Conservation (phyloP, 37 sponge, comb jelly and placozoan genomes). For the Halichondria panicea region DNA sequence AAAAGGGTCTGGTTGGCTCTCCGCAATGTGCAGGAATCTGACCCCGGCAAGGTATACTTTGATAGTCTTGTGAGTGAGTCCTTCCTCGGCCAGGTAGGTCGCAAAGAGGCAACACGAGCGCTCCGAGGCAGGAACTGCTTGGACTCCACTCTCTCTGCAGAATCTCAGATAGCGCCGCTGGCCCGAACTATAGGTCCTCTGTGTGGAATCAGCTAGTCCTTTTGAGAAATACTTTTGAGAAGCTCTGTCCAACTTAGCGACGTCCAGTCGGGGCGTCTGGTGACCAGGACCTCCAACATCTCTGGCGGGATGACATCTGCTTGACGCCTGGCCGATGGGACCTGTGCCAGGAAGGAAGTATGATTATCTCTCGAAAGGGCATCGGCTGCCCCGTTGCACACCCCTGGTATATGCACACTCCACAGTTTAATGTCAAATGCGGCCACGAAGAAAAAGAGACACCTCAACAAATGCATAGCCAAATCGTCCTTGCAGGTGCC, state of each 20-base stretch:
- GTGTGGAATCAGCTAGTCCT: conserved; percentile 20
- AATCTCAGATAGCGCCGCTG: conserved; percentile 7
- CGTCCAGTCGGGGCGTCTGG: conserved; percentile 46
- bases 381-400: conserved; percentile 34
- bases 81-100: neutral
- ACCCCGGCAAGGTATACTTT: conserved; percentile 22
- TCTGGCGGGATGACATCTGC: neutral
- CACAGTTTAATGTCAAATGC: conserved; percentile 5
- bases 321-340: neutral
- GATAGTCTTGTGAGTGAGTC: conserved; percentile 14
- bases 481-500: neutral
- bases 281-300: conserved; percentile 21
- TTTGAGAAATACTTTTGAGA: conserved; percentile 5
- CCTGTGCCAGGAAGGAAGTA: neutral
- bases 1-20: conserved; percentile 12
- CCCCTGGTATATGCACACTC: conserved; percentile 17
- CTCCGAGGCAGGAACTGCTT: conserved; percentile 1
- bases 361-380: conserved; percentile 40
- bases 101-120: neutral
- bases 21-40: conserved; percentile 6
- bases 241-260: conserved; percentile 40
- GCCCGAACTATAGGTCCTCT: neutral
- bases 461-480: conserved; percentile 34
- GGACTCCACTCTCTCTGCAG: neutral
- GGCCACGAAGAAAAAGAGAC: conserved; percentile 39